These are phyloP conservation scores for Aradus depressus DNA, from an alignment of 2,888 invertebrate species.

Conservation along the genomic window DNA sequence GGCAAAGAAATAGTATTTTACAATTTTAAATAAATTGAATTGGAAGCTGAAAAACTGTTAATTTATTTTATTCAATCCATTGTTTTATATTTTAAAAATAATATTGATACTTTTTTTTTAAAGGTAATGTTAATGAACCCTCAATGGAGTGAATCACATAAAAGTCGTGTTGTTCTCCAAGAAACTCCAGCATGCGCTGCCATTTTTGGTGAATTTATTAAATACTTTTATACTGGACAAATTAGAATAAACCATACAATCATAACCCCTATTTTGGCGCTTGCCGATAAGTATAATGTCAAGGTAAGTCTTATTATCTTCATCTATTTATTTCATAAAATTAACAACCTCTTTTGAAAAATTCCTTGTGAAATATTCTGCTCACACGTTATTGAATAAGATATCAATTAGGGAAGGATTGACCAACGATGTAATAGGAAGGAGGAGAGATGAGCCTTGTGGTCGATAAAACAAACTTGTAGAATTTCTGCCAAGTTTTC, in stretches of 20 bases:
- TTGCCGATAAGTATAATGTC: constrained; percentile 93
- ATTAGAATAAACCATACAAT: constrained; percentile 72
- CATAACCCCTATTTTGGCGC: constrained; percentile 74
- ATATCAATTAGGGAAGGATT: neutral
- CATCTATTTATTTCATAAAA: neutral
- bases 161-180: constrained; percentile 68
- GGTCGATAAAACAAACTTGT: no score
- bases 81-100: no score
- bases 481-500: no score
- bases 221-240: constrained; percentile 83
- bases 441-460: no score
- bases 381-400: neutral
- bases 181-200: constrained; percentile 74
- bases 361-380: neutral
- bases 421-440: no score
- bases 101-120: constrained; percentile 24
- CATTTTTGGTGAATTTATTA: constrained; percentile 79
- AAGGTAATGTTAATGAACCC: constrained; percentile 91
- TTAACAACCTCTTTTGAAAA: neutral
- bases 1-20: no score
- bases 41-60: no score
- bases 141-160: constrained; percentile 83
- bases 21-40: no score
- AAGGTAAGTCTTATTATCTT: constrained; percentile 47
- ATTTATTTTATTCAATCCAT: no score